Base-by-base conservation (phyloP, 2,888 invertebrate species). In the Branchellion lobata region DNA sequence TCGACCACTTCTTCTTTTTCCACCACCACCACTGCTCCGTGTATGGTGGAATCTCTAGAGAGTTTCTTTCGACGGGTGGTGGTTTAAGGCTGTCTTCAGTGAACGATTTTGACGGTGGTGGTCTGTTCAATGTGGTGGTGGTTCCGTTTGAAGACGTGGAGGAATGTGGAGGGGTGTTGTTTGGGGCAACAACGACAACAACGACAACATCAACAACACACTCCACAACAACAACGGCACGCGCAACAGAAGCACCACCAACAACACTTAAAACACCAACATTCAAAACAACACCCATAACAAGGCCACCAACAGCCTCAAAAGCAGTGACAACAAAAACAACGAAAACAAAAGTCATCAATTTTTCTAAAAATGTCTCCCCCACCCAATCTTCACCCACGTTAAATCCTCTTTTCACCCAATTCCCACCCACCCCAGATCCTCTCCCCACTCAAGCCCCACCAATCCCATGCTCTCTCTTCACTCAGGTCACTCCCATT, bases 1-100 rank as follows among this genome's bases (percentile, higher is more conserved):
- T 84, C 8, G 82, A 86, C 61, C 84, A 86, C 24, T 89, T 88
- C 84, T 83, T 88, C 8, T 87, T 89, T 83, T 82, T 88, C 36
- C 83, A 85, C 36, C 76, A 79, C 2, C 18, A 73, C 18, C 81
- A 83, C 29, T 88, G 87, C 78, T 79, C 85, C 14, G 72, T 85
- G 24, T 84, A 84, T 76, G 87, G 87, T 21, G 75, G 87, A 29
- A 82, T 84, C 27, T 65, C 78, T 29, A 73, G 84, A 79, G 81
- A 84, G 40, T 84, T 85, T 24, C 84, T 85, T 5, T 3, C 5
- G 79, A 83, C 85, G 21, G 85, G 87, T 21, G 79, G 83, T 33
- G 81, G 85, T 31, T 80, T 87, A 1, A 86, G 86, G 77, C 82
- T 88, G 57, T 87, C 88, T 0, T 85, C 88, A 21, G 86, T 89